Conservation (phyloP, 2,888 invertebrate genomes). For the Aricia artaxerxes region DNA sequence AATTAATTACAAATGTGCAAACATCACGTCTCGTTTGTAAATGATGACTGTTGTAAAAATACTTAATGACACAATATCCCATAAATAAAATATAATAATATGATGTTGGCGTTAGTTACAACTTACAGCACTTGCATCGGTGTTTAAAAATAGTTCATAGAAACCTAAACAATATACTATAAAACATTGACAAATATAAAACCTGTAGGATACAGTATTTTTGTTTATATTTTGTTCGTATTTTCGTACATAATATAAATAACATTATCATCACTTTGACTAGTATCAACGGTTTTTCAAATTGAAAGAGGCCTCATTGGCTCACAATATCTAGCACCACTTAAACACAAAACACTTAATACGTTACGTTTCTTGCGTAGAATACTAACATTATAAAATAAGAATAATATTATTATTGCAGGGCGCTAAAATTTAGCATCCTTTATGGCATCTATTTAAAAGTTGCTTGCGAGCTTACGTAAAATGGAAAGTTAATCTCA, state of each 20-base stretch:
- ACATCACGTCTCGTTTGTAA: too few species aligned
- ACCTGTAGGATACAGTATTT: neutral
- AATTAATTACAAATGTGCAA: too few species aligned
- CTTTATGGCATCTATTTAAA: neutral
- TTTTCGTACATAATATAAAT: neutral
- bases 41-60: too few species aligned
- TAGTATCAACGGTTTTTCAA: conserved; percentile 22
- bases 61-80: too few species aligned
- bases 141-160: neutral
- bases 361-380: neutral
- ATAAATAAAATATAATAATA: too few species aligned
- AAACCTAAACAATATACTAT: neutral
- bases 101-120: neutral
- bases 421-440: neutral
- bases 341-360: neutral
- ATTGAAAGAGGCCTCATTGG: conserved; percentile 15
- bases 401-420: conserved; percentile 3
- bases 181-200: neutral
- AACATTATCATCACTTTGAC: neutral
- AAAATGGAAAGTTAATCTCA: too few species aligned
- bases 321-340: conserved; percentile 25
- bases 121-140: neutral
- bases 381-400: conserved; percentile 18
- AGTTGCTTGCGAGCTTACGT: too few species aligned
- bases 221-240: neutral